Evolutionary conservation across 2,888 invertebrate species (phyloP).

Genomic region (Hirtodrosophila duncani): DNA sequence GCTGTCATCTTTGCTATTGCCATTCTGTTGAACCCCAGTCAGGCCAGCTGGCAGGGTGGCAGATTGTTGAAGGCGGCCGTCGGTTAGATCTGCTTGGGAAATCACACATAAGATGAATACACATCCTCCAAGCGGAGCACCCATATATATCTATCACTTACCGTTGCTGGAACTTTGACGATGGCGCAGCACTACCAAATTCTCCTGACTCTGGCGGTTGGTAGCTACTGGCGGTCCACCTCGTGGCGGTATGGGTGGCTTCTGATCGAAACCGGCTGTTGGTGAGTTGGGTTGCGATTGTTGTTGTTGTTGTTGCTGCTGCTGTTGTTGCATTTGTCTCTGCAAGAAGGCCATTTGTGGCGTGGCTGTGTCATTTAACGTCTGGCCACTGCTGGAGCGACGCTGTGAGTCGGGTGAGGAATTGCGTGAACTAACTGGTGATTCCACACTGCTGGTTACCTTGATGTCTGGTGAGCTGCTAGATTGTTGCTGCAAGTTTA

Average conservation of each 20-base stretch:
- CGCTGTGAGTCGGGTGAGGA: conserved; percentile 80
- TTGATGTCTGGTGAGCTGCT: conserved; percentile 78
- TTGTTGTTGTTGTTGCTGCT: conserved; percentile 67
- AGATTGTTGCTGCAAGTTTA: conserved; percentile 75
- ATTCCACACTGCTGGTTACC: conserved; percentile 78
- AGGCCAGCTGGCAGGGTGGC: conserved; percentile 70
- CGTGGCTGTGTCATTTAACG: conserved; percentile 77
- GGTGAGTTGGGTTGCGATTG: conserved; percentile 67
- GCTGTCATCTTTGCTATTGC: conserved; percentile 73
- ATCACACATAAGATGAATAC: neutral
- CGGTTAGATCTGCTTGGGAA: conserved; percentile 57
- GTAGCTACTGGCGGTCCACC: conserved; percentile 82
- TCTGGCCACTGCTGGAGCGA: conserved; percentile 73
- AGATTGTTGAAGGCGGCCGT: conserved; percentile 63
- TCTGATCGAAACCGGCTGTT: conserved; percentile 77
- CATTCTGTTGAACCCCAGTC: conserved; percentile 70
- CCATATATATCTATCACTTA: conserved; percentile 26
- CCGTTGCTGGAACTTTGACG: conserved; percentile 74
- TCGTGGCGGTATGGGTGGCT: conserved; percentile 82
- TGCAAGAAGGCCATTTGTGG: conserved; percentile 81
- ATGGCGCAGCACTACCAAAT: conserved; percentile 73
- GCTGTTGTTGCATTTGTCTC: conserved; percentile 78
- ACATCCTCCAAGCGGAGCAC: neutral
- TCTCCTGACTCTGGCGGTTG: conserved; percentile 77
- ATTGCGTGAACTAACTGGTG: conserved; percentile 80